phyloP scores from a whole-genome alignment of 2,888 invertebrate genomes.

The Nomada flava region DNA sequence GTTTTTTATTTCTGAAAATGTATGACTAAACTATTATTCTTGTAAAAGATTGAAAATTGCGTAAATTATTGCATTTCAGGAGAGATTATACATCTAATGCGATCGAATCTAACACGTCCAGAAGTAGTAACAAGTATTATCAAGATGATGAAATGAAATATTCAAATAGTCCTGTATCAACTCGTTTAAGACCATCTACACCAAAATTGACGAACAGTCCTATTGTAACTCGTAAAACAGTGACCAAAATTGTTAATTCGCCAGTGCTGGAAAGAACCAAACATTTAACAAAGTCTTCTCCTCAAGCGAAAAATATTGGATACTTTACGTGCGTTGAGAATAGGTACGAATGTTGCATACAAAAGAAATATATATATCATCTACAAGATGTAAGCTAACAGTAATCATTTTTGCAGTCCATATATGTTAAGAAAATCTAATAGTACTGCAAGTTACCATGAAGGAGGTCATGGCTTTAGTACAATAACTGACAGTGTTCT shows the following conservation, averaged over 20 bases:
- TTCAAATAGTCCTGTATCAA: constrained; percentile 77
- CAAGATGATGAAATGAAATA: constrained; percentile 72
- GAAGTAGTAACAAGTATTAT: constrained; percentile 73
- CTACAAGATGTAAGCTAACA: not conserved
- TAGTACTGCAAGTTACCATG: constrained; percentile 78
- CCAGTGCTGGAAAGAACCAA: constrained; percentile 76
- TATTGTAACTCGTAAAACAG: constrained; percentile 74
- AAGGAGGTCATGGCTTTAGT: constrained; percentile 65
- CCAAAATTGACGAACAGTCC: constrained; percentile 79
- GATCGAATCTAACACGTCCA: constrained; percentile 77
- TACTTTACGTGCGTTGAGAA: constrained; percentile 79
- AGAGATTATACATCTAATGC: constrained; percentile 76
- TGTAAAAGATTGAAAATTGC: constrained; percentile 2
- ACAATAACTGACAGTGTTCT: constrained; percentile 62
- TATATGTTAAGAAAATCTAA: constrained; percentile 79
- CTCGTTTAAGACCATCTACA: constrained; percentile 73
- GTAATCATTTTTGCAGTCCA: constrained; percentile 67
- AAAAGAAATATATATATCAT: constrained; percentile 6
- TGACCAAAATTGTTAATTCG: constrained; percentile 71
- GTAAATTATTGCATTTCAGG: constrained; percentile 46
- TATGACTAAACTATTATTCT: not conserved
- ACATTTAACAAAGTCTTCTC: constrained; percentile 68
- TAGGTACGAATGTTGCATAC: constrained; percentile 61
- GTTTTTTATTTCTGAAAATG: constrained; percentile 13
- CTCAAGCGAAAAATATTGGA: constrained; percentile 76